These are phyloP conservation scores for Aphaenogaster rudis DNA, from an alignment of 1,140 invertebrate genomes.

Conservation along the genomic window DNA sequence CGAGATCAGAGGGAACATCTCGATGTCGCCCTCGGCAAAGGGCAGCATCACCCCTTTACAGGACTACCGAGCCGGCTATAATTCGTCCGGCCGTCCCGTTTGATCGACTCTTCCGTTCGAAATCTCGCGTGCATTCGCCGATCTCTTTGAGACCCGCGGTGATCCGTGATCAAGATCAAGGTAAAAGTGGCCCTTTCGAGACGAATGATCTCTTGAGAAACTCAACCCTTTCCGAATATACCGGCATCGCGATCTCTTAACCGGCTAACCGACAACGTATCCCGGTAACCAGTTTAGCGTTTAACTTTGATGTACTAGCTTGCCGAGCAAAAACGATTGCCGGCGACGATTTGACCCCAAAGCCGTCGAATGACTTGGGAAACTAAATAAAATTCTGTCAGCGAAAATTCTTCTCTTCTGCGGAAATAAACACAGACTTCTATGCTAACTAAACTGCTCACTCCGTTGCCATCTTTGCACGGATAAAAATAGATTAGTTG, in stretches of 20 bases:
- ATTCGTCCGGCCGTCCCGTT: slow-evolving; percentile 52
- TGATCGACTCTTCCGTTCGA: slow-evolving; percentile 59
- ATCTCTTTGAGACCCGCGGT: slow-evolving; percentile 37
- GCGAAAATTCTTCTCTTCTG: no score
- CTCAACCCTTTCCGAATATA: slow-evolving; percentile 29
- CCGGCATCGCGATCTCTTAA: slow-evolving; percentile 26
- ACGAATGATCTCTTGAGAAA: slow-evolving; percentile 53
- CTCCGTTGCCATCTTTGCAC: no score
- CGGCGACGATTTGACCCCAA: neutral
- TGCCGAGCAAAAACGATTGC: neutral
- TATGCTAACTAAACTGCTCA: no score
- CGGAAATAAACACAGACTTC: no score
- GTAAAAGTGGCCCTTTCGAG: slow-evolving; percentile 49
- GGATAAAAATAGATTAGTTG: no score
- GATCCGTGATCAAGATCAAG: slow-evolving; percentile 62
- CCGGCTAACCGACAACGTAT: slow-evolving; percentile 39
- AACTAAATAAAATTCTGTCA: slow-evolving; percentile 26
- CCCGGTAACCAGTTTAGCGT: slow-evolving; percentile 29
- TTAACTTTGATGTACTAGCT: slow-evolving; percentile 43
- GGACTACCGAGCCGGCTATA: slow-evolving; percentile 53
- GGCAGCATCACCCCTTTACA: slow-evolving; percentile 40
- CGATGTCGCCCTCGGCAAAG: slow-evolving; percentile 57
- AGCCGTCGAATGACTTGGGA: neutral
- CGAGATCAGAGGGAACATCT: slow-evolving; percentile 49
- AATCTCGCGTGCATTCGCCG: slow-evolving; percentile 34